These are phyloP conservation scores for Poecilobothrus nobilitatus DNA, from an alignment of 2,888 invertebrate species.

Conservation along the genomic window DNA sequence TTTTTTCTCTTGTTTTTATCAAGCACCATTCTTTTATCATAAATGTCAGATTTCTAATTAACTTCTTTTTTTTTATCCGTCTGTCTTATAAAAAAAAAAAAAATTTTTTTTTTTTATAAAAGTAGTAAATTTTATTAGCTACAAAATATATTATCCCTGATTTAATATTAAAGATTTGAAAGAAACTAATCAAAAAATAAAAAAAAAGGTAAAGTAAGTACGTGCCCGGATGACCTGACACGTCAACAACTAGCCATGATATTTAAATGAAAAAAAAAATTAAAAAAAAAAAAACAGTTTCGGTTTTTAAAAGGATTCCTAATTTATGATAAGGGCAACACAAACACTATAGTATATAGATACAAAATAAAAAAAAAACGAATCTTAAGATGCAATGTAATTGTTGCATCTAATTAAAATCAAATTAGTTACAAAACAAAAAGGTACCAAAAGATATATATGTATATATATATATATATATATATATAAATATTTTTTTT, in stretches of 20 bases:
- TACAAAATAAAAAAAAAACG: too few relatives aligned
- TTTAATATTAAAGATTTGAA: not conserved
- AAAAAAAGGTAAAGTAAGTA: not conserved
- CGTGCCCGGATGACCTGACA: not conserved
- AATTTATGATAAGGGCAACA: not conserved
- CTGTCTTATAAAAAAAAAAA: not conserved
- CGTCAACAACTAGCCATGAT: not conserved
- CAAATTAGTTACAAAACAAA: not conserved
- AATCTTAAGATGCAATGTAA: not conserved
- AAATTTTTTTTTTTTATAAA: not conserved
- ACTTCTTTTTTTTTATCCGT: not conserved
- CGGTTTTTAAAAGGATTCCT: not conserved
- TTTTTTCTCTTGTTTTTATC: too few relatives aligned
- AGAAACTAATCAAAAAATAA: not conserved
- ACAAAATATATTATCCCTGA: not conserved
- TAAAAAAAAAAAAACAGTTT: too few relatives aligned
- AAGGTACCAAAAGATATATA: too few relatives aligned
- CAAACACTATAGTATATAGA: too few relatives aligned
- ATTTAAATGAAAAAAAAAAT: too few relatives aligned
- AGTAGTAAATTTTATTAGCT: not conserved
- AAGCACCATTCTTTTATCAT: not conserved
- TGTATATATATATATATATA: too few relatives aligned
- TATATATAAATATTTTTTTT: not conserved
- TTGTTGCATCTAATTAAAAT: conserved; percentile 6
- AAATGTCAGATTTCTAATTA: conserved; percentile 3